These are phyloP conservation scores for Peromyscus eremicus DNA, from an alignment of 2,797 vertebrate species.

Conservation along the genomic window DNA sequence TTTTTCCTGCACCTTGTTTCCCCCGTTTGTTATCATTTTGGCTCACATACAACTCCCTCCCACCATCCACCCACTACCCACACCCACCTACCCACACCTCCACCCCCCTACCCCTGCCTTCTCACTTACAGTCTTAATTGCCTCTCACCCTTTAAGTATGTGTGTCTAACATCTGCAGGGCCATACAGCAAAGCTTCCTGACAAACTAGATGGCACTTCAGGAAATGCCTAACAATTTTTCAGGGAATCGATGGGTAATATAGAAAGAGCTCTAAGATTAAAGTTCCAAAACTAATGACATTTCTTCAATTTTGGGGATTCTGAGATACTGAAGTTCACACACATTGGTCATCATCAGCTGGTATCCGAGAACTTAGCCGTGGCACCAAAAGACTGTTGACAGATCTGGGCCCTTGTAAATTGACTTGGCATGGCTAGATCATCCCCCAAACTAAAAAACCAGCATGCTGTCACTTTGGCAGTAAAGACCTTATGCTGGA, in stretches of 20 bases:
- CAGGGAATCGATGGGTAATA: background rate
- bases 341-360: constrained; percentile 68
- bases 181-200: constrained; percentile 13
- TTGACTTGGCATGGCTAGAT: constrained; percentile 85
- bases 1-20: background rate
- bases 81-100: no score
- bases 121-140: constrained; percentile 49
- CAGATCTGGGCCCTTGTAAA: constrained; percentile 87
- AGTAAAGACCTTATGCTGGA: constrained; percentile 86
- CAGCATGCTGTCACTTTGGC: constrained; percentile 81
- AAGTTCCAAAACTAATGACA: constrained; percentile 63
- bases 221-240: background rate
- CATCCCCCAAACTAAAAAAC: constrained; percentile 82
- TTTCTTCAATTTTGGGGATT: constrained; percentile 57
- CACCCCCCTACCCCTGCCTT: background rate
- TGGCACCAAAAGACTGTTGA: constrained; percentile 79
- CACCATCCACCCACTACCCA: no score
- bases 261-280: background rate
- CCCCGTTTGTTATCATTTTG: constrained; percentile 61
- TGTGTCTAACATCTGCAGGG: background rate
- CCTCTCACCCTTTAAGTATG: constrained; percentile 43
- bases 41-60: constrained; percentile 47
- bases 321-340: constrained; percentile 64
- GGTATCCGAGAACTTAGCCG: constrained; percentile 83
- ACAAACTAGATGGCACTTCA: constrained; percentile 43